A percentile compares a stretch with the other conserved stretches of the same genome.
These are phyloP conservation scores for Brachyistius frenatus DNA, from an alignment of 2,113 vertebrate genomes.

Conservation along the genomic window DNA sequence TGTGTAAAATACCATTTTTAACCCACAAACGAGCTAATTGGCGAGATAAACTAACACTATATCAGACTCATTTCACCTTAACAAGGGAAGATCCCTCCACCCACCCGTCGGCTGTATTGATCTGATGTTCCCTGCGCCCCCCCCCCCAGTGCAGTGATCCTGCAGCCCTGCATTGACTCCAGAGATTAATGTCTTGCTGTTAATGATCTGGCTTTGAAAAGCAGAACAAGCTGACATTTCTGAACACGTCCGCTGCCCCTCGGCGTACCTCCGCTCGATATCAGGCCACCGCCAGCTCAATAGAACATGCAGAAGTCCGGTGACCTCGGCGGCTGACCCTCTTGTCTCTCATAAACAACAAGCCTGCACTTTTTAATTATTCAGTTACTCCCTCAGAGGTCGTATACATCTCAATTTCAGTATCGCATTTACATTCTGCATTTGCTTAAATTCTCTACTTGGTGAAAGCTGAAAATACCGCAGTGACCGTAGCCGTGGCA, in stretches of 20 bases:
- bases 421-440: not conserved
- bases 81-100: not conserved
- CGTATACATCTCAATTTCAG: not conserved
- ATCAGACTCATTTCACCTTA: not conserved
- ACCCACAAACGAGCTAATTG: not conserved
- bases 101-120: slow-evolving; percentile 55
- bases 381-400: not conserved
- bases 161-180: not conserved
- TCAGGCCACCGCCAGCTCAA: slow-evolving; percentile 1
- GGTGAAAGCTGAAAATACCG: not conserved
- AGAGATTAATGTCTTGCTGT: slow-evolving; percentile 31
- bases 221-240: slow-evolving; percentile 35
- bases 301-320: slow-evolving; percentile 13
- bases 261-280: slow-evolving; percentile 28
- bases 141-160: slow-evolving; percentile 4
- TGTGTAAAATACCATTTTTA: not conserved
- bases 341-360: not conserved
- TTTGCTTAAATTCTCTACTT: not conserved
- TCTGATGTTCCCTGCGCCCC: slow-evolving; percentile 4
- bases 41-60: not conserved
- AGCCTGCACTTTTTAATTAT: not conserved
- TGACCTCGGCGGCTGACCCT: slow-evolving; percentile 9
- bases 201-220: slow-evolving; percentile 13
- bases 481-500: not conserved
- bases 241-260: not conserved